phyloP scores from a whole-genome alignment of 1,140 invertebrate genomes.

The Ostrea denselamellosa region DNA sequence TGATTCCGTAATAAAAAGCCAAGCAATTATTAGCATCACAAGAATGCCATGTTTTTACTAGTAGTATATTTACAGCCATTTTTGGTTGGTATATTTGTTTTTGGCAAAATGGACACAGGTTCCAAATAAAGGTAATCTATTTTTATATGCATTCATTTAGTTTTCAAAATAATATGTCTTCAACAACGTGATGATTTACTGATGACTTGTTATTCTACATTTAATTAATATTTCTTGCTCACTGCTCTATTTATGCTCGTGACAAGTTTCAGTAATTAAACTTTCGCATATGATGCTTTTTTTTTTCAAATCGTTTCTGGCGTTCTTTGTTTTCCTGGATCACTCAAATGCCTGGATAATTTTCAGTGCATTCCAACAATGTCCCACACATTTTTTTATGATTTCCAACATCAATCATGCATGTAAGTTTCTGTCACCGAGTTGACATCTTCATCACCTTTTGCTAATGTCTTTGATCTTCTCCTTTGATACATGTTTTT shows the following conservation, averaged over 20 bases:
- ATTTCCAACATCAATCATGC: not conserved
- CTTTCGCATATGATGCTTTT: not conserved
- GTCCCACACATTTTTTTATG: not conserved
- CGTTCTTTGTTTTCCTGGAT: not conserved
- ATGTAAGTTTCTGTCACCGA: constrained; percentile 2
- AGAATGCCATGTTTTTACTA: constrained; percentile 28
- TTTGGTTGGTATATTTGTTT: constrained; percentile 11
- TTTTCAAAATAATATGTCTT: not conserved
- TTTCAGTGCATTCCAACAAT: constrained; percentile 5
- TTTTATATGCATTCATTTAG: not conserved
- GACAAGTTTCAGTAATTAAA: not conserved
- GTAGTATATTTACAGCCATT: not conserved
- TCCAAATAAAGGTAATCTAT: constrained; percentile 10
- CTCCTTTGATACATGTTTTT: not conserved
- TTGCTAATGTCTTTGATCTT: not conserved
- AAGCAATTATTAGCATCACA: constrained; percentile 7
- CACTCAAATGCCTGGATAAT: constrained; percentile 4
- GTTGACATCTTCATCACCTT: not conserved
- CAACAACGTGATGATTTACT: not conserved
- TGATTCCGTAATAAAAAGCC: constrained; percentile 33
- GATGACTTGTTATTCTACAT: not conserved
- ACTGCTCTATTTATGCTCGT: not conserved
- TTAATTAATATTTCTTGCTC: not conserved
- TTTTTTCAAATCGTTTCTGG: not conserved
- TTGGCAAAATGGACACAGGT: constrained; percentile 5